Conservation (phyloP, 1,140 invertebrate species). For the Platorchestia sp. region DNA sequence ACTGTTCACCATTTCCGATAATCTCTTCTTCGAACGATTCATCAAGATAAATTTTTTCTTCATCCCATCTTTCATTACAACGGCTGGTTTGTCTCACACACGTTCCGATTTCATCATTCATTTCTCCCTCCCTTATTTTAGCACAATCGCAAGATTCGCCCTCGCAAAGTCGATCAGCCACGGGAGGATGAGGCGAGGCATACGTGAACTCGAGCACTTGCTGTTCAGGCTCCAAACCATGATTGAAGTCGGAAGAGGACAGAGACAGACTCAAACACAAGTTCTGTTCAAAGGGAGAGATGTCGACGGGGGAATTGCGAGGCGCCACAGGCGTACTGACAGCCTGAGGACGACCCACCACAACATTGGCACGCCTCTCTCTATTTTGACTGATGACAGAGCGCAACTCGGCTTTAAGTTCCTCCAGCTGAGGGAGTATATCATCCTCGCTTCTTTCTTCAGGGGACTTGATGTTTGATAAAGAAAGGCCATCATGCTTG, state of each 20-base stretch:
- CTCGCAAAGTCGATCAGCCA: not conserved
- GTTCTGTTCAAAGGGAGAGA: not conserved
- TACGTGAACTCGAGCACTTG: not conserved
- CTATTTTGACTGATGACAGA: not conserved
- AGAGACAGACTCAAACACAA: not conserved
- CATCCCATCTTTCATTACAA: not conserved
- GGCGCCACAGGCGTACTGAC: slow-evolving; percentile 15
- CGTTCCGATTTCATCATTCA: not conserved
- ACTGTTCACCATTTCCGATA: not conserved
- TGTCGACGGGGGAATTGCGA: not conserved
- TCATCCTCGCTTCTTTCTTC: not conserved
- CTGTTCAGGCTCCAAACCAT: not conserved
- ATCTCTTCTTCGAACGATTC: not conserved
- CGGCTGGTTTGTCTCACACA: not conserved
- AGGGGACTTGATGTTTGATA: not conserved
- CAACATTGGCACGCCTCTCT: not conserved
- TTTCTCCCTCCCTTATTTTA: not conserved
- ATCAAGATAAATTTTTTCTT: not conserved
- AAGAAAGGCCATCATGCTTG: no score
- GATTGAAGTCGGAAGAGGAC: not conserved
- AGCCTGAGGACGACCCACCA: slow-evolving; percentile 6
- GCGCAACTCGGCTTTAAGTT: not conserved
- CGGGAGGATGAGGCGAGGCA: not conserved
- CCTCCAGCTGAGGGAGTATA: not conserved
- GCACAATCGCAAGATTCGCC: not conserved